Percentiles rank a stretch among this genome's conserved stretches.
Conservation (phyloP, 2,888 invertebrate species). For the Macroteleia sp. region DNA sequence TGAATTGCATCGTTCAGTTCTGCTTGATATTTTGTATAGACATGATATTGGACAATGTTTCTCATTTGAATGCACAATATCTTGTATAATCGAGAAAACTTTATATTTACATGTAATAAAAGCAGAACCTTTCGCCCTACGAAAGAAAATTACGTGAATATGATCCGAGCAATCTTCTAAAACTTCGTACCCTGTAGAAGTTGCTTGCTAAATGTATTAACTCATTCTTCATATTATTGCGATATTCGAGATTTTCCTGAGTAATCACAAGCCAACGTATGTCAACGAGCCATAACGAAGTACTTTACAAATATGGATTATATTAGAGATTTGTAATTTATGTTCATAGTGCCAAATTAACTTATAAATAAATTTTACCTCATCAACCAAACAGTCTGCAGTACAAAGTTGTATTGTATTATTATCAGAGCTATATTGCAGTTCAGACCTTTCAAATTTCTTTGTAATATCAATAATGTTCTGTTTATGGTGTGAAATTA, state of each 20-base stretch:
- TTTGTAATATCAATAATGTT: too few species aligned
- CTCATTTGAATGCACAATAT: too few species aligned
- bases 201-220: conserved; percentile 38
- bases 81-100: too few species aligned
- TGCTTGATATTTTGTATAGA: conserved; percentile 14
- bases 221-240: conserved; percentile 52
- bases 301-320: conserved; percentile 14
- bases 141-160: conserved; percentile 23
- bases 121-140: conserved; percentile 20
- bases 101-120: too few species aligned
- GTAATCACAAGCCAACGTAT: conserved; percentile 53
- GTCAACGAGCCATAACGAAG: conserved; percentile 41
- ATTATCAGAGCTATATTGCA: conserved; percentile 6
- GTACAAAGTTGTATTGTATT: conserved; percentile 6
- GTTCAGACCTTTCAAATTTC: too few species aligned
- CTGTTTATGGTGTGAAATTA: too few species aligned
- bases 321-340: conserved; percentile 6
- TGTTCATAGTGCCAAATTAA: conserved; percentile 8
- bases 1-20: conserved; percentile 9
- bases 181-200: conserved; percentile 59
- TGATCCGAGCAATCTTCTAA: conserved; percentile 51
- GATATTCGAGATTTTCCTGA: conserved; percentile 54
- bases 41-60: too few species aligned
- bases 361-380: conserved; percentile 7
- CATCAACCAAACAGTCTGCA: neutral